Base-by-base conservation (phyloP, 2,888 invertebrate genomes). In the Disparrhopalites patrizii region DNA sequence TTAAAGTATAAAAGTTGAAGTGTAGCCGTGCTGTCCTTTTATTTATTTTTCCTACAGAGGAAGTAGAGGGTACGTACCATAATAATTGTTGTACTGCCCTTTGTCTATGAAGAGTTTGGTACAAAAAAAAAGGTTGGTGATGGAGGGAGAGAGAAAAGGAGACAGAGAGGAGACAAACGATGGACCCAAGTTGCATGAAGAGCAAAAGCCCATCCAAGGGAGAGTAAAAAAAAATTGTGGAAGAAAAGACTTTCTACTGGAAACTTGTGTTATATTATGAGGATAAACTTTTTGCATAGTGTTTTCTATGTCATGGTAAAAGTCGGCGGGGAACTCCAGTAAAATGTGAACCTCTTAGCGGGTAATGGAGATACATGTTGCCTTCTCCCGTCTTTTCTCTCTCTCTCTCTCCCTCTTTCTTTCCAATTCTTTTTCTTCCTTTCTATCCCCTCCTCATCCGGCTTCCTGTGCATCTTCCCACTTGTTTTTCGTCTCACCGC, bases 271-370 rank as follows among this genome's bases (percentile, higher is more conserved):
- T 51, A 61, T 51, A 60, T 43, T 61, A 54, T 31, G 31, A 47
- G 47, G 50, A 47, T 47, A 60, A 60, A 60, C 60, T 60, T 60
- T n/a, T 47, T 60, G 50, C 47, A 43, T 60, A 60, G 47, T 28
- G 28, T 50, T 28, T n/a, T 60, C 60, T 23, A 27, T 47, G 47
- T 60, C 60, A 43, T 30, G 28, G 8, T 18, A 43, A 30, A 3
- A n/a, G n/a, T n/a, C n/a, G n/a, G n/a, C n/a, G n/a, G n/a, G n/a
- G n/a, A n/a, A n/a, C n/a, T n/a, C n/a, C n/a, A n/a, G n/a, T 13
- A 8, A 36, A 3, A 40, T 10, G 31, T 31, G 13, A 2, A 4
- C n/a, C 31, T 30, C 20, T 33, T 31, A n/a, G 10, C 23, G 10
- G 3, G 25, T 50, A 20, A 3, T 18, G 18, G 8, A 47, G 8